phyloP scores from a whole-genome alignment of 2,888 invertebrate species.

The Mylabris sibirica region DNA sequence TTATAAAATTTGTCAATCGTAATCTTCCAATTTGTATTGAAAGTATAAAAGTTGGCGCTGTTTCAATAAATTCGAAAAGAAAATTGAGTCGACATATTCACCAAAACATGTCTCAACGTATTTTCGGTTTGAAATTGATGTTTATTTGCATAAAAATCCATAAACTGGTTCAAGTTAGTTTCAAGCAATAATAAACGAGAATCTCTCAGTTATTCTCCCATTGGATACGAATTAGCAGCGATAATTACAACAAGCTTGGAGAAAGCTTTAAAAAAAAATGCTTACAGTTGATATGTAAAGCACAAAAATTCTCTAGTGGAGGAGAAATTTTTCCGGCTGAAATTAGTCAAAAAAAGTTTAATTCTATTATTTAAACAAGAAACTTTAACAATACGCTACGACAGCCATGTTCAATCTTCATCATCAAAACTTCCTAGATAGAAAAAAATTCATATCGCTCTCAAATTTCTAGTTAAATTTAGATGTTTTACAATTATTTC shows the following conservation, averaged over 20 bases:
- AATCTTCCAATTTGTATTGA: background rate
- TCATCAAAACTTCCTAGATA: background rate
- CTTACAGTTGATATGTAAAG: no score
- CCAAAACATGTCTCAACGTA: background rate
- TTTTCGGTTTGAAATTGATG: background rate
- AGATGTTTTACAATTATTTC: background rate
- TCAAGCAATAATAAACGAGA: no score
- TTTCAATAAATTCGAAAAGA: constrained; percentile 2
- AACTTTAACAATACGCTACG: constrained; percentile 45
- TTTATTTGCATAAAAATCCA: background rate
- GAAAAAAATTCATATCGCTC: background rate
- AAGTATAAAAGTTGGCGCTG: background rate
- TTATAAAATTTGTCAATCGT: constrained; percentile 4
- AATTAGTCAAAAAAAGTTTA: constrained; percentile 47
- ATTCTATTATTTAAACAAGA: constrained; percentile 51
- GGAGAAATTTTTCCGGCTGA: no score
- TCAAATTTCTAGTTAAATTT: background rate
- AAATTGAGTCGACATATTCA: constrained; percentile 3
- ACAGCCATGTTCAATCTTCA: constrained; percentile 20
- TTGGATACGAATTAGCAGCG: no score
- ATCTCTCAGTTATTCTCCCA: no score
- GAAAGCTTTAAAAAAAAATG: no score
- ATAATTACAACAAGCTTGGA: no score
- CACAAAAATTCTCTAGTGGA: no score
- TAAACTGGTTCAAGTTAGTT: background rate